Conservation (phyloP, 1,140 invertebrate genomes). For the Choristoneura fumiferana region DNA sequence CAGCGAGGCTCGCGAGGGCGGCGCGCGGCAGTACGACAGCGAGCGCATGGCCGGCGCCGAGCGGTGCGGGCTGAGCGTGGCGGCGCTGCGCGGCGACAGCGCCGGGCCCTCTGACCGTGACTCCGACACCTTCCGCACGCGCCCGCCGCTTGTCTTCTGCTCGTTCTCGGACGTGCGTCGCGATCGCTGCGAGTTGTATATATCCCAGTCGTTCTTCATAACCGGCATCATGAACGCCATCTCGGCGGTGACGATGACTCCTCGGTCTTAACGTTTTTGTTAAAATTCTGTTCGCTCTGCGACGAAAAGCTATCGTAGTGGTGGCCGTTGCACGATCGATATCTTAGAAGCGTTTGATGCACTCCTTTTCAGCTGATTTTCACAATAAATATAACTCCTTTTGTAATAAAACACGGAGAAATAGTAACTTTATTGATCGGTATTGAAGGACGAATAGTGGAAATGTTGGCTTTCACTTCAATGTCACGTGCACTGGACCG, state of each 20-base stretch:
- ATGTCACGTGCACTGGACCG: conserved; percentile 60
- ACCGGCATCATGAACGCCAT: conserved; percentile 98
- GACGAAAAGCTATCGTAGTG: conserved; percentile 36
- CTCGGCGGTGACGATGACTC: conserved; percentile 66
- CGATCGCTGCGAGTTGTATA: conserved; percentile 90
- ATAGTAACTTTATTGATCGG: conserved; percentile 19
- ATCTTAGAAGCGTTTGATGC: conserved; percentile 30
- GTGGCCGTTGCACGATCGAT: conserved; percentile 42
- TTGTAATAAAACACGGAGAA: conserved; percentile 2
- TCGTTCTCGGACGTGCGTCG: conserved; percentile 87
- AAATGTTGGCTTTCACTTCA: conserved; percentile 65
- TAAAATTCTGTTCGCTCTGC: conserved; percentile 42
- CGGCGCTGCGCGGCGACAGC: conserved; percentile 83
- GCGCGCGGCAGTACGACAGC: conserved; percentile 79
- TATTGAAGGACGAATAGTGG: conserved; percentile 25
- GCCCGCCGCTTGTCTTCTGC: conserved; percentile 80
- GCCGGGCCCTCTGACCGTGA: conserved; percentile 89
- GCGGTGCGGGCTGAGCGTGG: conserved; percentile 82
- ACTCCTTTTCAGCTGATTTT: conserved; percentile 27
- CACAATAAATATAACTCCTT: conserved; percentile 19
- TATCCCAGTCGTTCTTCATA: conserved; percentile 94
- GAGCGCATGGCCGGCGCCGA: conserved; percentile 83
- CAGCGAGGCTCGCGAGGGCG: conserved; percentile 78
- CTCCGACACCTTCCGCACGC: conserved; percentile 88
- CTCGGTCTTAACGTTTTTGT: conserved; percentile 68